These are phyloP conservation scores for Aricia agestis DNA, from an alignment of 1,140 invertebrate species.

Conservation along the genomic window DNA sequence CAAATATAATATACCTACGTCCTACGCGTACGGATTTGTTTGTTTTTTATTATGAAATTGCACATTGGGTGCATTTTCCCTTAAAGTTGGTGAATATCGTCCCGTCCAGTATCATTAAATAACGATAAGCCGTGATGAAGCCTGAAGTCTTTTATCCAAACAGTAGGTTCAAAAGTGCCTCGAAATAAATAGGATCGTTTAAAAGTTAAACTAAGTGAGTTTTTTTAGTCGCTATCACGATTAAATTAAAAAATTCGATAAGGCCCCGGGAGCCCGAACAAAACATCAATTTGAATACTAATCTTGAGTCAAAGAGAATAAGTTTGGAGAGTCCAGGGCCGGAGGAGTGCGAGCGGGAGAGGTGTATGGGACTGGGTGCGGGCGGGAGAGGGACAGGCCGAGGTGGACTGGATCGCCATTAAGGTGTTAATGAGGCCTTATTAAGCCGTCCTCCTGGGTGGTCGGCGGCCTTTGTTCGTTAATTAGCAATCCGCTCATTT, in stretches of 20 bases:
- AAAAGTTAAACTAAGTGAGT: slow-evolving; percentile 6
- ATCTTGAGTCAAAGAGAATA: slow-evolving; percentile 70
- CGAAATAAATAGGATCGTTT: slow-evolving; percentile 18
- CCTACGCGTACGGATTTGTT: no score
- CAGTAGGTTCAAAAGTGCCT: background rate
- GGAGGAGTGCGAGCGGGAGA: background rate
- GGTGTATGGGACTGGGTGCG: background rate
- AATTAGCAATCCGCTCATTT: slow-evolving; percentile 40
- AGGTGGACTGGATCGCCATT: slow-evolving; percentile 70
- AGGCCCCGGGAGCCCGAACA: slow-evolving; percentile 62
- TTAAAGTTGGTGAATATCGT: no score
- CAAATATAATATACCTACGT: no score
- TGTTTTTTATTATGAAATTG: no score
- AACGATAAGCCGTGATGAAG: background rate
- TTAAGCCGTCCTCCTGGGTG: slow-evolving; percentile 72
- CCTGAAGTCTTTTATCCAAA: background rate
- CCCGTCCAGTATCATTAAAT: background rate
- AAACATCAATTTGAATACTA: slow-evolving; percentile 71
- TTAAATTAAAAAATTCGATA: slow-evolving; percentile 61
- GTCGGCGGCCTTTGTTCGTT: slow-evolving; percentile 60
- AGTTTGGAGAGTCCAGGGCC: slow-evolving; percentile 45
- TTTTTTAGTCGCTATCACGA: slow-evolving; percentile 43
- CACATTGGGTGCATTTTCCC: no score
- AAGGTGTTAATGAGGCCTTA: slow-evolving; percentile 74
- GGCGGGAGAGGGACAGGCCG: slow-evolving; percentile 51